Evolutionary conservation across 2,888 invertebrate species (phyloP).

Genomic region (Mesorhabditis belari): DNA sequence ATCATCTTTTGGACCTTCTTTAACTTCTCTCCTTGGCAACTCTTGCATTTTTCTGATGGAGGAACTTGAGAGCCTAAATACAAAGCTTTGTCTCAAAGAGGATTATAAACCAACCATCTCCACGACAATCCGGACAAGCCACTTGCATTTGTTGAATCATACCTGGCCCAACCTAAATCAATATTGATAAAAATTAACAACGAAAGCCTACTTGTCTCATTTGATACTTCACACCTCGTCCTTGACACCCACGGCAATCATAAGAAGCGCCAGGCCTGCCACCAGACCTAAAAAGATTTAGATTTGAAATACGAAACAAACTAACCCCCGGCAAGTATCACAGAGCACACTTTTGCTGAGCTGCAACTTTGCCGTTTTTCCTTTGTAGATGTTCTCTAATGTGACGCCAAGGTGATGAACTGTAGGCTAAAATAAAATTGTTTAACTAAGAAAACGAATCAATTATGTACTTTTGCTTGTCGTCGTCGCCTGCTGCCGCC

Average conservation of each 20-base stretch:
- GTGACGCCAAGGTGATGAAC: slow-evolving; percentile 73
- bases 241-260: slow-evolving; percentile 70
- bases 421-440: slow-evolving; percentile 61
- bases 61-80: slow-evolving; percentile 46
- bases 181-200: neutral
- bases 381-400: slow-evolving; percentile 82
- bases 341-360: slow-evolving; percentile 77
- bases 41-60: slow-evolving; percentile 75
- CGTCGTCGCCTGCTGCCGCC: slow-evolving; percentile 60
- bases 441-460: neutral
- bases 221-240: slow-evolving; percentile 61
- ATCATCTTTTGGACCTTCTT: slow-evolving; percentile 73
- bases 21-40: slow-evolving; percentile 77
- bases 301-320: neutral
- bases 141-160: slow-evolving; percentile 60
- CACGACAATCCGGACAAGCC: slow-evolving; percentile 56
- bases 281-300: slow-evolving; percentile 38
- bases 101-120: slow-evolving; percentile 58
- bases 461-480: slow-evolving; percentile 55
- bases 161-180: slow-evolving; percentile 67
- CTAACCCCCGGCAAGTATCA: slow-evolving; percentile 67
- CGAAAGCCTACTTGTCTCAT: slow-evolving; percentile 9
- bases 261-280: slow-evolving; percentile 43
- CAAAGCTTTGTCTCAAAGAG: neutral
- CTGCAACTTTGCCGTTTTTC: slow-evolving; percentile 75